A percentile compares a stretch with the other conserved stretches of the same genome.
Conservation (phyloP, 2,797 vertebrate species). For the Sus cebifrons region DNA sequence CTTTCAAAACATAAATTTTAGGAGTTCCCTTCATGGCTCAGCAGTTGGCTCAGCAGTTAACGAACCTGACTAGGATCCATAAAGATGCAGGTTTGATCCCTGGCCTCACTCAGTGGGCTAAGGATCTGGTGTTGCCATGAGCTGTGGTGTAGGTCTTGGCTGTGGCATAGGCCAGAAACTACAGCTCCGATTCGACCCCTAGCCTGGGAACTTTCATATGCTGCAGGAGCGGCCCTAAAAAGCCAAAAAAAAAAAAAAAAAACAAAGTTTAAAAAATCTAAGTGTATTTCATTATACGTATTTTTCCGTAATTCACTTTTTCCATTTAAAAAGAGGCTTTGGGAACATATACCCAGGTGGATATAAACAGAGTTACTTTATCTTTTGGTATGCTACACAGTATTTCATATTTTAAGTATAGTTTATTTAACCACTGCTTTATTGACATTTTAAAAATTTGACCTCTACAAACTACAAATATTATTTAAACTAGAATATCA, state of each 20-base stretch:
- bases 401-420: not conserved
- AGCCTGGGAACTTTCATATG: too few species aligned
- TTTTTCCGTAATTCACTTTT: constrained; percentile 26
- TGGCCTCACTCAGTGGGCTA: too few species aligned
- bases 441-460: not conserved
- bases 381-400: not conserved
- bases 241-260: too few species aligned
- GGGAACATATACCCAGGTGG: not conserved
- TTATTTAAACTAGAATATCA: not conserved
- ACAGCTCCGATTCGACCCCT: too few species aligned
- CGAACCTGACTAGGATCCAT: too few species aligned
- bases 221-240: too few species aligned
- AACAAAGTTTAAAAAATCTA: not conserved
- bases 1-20: constrained; percentile 4
- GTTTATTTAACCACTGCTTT: not conserved
- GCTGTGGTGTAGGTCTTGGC: too few species aligned
- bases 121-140: too few species aligned
- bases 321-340: constrained; percentile 14
- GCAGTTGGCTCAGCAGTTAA: too few species aligned
- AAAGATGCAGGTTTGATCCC: too few species aligned
- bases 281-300: not conserved
- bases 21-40: too few species aligned
- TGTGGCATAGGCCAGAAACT: too few species aligned
- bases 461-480: not conserved
- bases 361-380: not conserved